phyloP scores from a whole-genome alignment of 2,888 invertebrate genomes.

The Parasteatoda lunata region DNA sequence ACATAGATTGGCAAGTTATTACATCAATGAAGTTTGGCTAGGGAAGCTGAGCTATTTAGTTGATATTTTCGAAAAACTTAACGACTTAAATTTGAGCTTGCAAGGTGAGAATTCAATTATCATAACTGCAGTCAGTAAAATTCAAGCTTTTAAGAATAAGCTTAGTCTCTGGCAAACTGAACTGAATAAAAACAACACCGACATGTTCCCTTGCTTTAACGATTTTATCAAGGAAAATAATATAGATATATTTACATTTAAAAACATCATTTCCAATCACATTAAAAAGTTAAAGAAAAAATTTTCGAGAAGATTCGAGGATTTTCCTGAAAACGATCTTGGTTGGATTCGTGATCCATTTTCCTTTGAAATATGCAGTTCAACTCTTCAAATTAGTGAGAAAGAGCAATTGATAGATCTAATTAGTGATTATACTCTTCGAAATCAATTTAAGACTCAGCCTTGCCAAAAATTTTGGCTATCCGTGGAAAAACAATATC shows the following conservation, averaged over 20 bases:
- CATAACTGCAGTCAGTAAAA: neutral
- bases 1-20: slow-evolving; percentile 22
- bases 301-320: no score
- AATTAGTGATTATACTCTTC: slow-evolving; percentile 3
- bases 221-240: no score
- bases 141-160: neutral
- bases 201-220: no score
- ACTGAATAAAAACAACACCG: no score
- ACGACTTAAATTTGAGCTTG: neutral
- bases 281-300: no score
- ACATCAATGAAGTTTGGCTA: slow-evolving; percentile 22
- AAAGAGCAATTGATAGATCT: neutral
- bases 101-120: no score
- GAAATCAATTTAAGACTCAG: neutral
- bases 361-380: no score
- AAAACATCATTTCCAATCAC: no score
- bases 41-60: slow-evolving; percentile 18
- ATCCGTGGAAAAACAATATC: neutral
- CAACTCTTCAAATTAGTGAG: neutral
- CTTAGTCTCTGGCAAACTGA: no score
- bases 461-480: neutral
- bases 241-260: no score
- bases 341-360: no score
- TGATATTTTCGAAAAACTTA: slow-evolving; percentile 24
- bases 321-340: no score